A percentile compares a stretch with the other conserved stretches of the same genome.
phyloP scores from a whole-genome alignment of 1,140 invertebrate genomes.

The Drosophila fuyamai region DNA sequence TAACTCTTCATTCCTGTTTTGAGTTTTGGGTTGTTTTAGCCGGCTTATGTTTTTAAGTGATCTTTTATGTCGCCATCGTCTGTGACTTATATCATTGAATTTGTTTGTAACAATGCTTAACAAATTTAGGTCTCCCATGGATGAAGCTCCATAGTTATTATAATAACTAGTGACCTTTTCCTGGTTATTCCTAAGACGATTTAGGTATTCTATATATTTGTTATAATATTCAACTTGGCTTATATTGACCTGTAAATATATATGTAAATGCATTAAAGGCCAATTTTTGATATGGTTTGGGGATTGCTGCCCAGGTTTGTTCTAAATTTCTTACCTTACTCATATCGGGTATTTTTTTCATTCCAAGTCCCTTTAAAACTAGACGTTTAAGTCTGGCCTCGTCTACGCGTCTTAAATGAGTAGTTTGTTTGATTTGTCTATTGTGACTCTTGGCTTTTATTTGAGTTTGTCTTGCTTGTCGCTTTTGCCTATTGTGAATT shows the following conservation, averaged over 20 bases:
- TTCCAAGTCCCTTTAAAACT: slow-evolving; percentile 66
- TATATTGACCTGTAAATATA: slow-evolving; percentile 73
- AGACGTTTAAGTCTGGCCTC: slow-evolving; percentile 53
- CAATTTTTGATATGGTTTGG: not conserved
- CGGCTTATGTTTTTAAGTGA: slow-evolving; percentile 1
- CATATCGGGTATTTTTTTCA: slow-evolving; percentile 72
- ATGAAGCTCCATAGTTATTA: not conserved
- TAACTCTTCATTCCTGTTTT: not conserved
- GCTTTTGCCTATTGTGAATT: slow-evolving; percentile 2
- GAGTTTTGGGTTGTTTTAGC: not conserved
- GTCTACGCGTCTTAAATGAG: slow-evolving; percentile 22
- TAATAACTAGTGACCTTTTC: not conserved
- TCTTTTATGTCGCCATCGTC: slow-evolving; percentile 30
- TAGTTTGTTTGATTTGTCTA: slow-evolving; percentile 1
- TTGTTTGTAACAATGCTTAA: slow-evolving; percentile 62
- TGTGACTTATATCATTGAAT: slow-evolving; percentile 40
- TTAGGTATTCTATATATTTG: slow-evolving; percentile 78
- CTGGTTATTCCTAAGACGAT: slow-evolving; percentile 41
- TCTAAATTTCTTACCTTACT: slow-evolving; percentile 56
- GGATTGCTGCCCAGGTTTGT: not conserved
- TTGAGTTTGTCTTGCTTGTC: slow-evolving; percentile 9
- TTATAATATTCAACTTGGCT: slow-evolving; percentile 78
- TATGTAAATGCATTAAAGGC: slow-evolving; percentile 12
- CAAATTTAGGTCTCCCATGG: slow-evolving; percentile 36
- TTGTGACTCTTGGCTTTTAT: not conserved